Evolutionary conservation across 2,797 vertebrate species (phyloP).

Genomic region (Coregonus sp.): DNA sequence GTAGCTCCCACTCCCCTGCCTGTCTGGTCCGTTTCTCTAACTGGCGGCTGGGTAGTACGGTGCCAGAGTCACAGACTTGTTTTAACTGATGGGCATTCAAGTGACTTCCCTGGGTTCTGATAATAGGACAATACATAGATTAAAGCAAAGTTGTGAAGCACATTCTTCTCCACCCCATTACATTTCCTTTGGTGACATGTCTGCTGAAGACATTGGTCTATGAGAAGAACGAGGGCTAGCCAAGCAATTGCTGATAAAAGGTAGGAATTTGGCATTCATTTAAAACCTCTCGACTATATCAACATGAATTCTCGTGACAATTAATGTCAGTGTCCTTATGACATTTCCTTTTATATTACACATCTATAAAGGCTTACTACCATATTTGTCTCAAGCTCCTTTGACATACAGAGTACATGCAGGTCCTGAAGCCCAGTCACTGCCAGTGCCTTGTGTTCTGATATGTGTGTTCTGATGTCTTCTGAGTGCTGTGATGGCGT

Average conservation of each 20-base stretch:
- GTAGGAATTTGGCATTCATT: constrained; percentile 1
- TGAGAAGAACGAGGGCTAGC: constrained; percentile 41
- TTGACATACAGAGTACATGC: not conserved
- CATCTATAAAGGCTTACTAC: no score
- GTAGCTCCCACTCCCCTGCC: constrained; percentile 52
- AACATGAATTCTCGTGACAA: not conserved
- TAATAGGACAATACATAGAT: constrained; percentile 81
- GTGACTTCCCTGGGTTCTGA: constrained; percentile 67
- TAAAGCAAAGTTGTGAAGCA: constrained; percentile 73
- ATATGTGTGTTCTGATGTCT: constrained; percentile 38
- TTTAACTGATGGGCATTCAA: constrained; percentile 63
- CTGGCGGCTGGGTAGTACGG: constrained; percentile 36
- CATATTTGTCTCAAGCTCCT: no score
- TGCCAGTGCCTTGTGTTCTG: not conserved
- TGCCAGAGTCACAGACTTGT: constrained; percentile 31
- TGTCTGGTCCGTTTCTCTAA: constrained; percentile 37
- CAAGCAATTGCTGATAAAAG: constrained; percentile 44
- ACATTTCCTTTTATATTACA: no score
- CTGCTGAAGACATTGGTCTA: constrained; percentile 37
- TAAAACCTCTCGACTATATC: not conserved
- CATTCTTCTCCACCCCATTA: constrained; percentile 82
- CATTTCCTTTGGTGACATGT: constrained; percentile 69
- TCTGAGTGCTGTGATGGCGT: constrained; percentile 51
- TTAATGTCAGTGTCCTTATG: not conserved
- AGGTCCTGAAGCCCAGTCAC: not conserved